Percentiles rank a stretch among this genome's conserved stretches.
Conservation (phyloP, 2,797 vertebrate species). For the Lepus oiostolus region DNA sequence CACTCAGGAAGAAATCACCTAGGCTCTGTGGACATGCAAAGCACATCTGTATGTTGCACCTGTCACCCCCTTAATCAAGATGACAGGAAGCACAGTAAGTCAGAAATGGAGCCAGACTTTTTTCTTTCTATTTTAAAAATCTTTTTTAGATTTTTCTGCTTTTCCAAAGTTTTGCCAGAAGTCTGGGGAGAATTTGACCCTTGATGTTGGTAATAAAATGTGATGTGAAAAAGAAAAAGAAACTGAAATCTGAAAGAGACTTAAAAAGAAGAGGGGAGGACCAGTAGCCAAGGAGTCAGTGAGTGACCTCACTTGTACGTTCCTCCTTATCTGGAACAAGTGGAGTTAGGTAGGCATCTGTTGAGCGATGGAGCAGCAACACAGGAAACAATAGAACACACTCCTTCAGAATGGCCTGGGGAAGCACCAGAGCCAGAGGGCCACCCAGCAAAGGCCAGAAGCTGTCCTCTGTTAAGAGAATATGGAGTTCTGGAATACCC, state of each 20-base stretch:
- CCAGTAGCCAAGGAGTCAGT: neutral
- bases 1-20: neutral
- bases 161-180: neutral
- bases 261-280: neutral
- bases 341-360: neutral
- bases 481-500: neutral
- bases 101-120: neutral
- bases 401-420: neutral
- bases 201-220: neutral
- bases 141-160: neutral
- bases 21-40: neutral
- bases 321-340: neutral
- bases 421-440: neutral
- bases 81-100: neutral
- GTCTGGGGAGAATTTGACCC: neutral
- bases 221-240: neutral
- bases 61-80: neutral
- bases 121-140: neutral
- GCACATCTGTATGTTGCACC: neutral
- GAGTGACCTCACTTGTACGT: too few species aligned
- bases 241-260: neutral
- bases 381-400: too few species aligned
- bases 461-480: neutral
- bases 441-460: neutral
- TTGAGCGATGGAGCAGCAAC: neutral